Evolutionary conservation across 2,797 vertebrate species (phyloP), one percentile per base, ranked within the genome.

Genomic region (Prionace glauca): DNA sequence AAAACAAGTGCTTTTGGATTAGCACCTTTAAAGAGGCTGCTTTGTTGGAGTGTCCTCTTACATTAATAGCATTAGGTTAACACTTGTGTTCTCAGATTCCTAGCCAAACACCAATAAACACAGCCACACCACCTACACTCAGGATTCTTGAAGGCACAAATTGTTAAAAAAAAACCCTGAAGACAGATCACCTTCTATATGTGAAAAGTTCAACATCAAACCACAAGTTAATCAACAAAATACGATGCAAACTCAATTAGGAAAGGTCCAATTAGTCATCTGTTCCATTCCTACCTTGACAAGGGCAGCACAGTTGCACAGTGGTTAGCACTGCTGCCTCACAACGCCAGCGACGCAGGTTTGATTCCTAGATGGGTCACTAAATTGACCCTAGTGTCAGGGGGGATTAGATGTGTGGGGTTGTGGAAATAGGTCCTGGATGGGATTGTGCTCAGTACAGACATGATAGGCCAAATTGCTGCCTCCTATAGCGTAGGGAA

Each of bases 1-100:
- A 95, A 84, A 96, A 7, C n/a, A 96, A 24, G 26, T 67, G 41
- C 87, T 65, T 74, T 74, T 29, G 11, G 29, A 32, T 77, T 77
- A 77, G 32, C 12, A n/a, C 74, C 74, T 77, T n/a, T n/a, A 77
- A n/a, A 77, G 29, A 77, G n/a, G 74, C 74, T 77, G 29, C 74
- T 77, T n/a, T 77, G 74, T 77, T 77, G 74, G 1, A 77, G 1
- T 77, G 74, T n/a, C 32, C 29, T 77, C 45, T 14, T 77, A 77
- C 10, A 77, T 10, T n/a, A 77, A n/a, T 12, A 77, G 29, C 74
- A n/a, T 3, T 9, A 11, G 2, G 14, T 77, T 77, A 12, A 77
- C 32, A n/a, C n/a, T 77, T n/a, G 74, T 74, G 50, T 7, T 74
- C 10, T 32, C 72, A 32, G 72, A 74, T 26, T 72, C 50, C 24